Base-by-base conservation (phyloP, 2,888 invertebrate species). In the Hypselothyrea guttata region DNA sequence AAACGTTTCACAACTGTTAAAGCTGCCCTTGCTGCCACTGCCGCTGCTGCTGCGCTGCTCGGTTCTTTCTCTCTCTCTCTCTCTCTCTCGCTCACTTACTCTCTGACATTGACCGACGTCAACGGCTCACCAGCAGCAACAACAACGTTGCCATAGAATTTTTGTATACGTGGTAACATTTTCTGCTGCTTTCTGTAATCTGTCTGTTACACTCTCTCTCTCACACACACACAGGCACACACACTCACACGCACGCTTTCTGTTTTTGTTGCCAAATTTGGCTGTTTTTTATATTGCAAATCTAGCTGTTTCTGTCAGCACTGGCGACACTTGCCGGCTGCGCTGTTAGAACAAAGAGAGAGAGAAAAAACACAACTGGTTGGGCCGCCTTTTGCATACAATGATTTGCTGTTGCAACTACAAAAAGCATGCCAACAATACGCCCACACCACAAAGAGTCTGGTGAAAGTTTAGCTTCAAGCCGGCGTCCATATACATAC, bases 151-250 rank as follows among this genome's bases (percentile, higher is more conserved):
- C 51, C 35, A 44, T 54, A 55, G 51, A 56, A 54, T 60, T 70
- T 75, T 84, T 85, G 81, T 86, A 77, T 86, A 81, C 81, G 81
- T 81, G 81, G 81, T 77, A 81, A 71, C 75, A 65, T 67, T 81
- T 82, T 81, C 75, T 81, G 63, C 62, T 71, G 58, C 66, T 62
- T 71, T 71, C 60, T 52, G 34, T 51, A 42, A 16, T 8, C 15
- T 16, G n/a, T 15, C 27, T 45, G 7, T 22, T 30, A 5, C 11
- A 9, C 28, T 16, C 11, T 44, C 11, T 18, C 34, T 33, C 11
- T 15, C 31, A 9, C 31, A 4, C 44, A 18, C 33, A 7, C 13
- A 11, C 27, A 11, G 11, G 4, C 18, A n/a, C 48, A 7, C 9
- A 27, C n/a, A 8, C 22, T 34, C 18, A 22, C 27, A 7, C 44